phyloP scores from a whole-genome alignment of 2,797 vertebrate species.

The Xiphorhynchus erythropygius region DNA sequence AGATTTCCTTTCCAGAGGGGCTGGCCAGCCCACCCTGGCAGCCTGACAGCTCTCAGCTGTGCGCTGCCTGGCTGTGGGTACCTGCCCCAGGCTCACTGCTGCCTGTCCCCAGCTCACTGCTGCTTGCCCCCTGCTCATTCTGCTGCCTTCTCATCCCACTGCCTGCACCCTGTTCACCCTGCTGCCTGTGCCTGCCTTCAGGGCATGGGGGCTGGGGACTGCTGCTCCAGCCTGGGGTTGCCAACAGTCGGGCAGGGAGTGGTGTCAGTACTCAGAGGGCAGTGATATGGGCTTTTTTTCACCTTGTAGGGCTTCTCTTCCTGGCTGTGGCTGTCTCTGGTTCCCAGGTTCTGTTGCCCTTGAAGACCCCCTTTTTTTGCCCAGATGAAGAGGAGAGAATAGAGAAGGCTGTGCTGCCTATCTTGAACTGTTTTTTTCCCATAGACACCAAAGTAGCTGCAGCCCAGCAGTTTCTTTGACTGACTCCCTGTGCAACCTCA shows the following conservation, averaged over 20 bases:
- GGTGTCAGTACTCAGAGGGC: neutral
- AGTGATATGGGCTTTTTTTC: neutral
- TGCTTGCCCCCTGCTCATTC: neutral
- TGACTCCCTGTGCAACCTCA: neutral
- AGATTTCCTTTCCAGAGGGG: neutral
- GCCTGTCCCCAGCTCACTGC: rapidly evolving
- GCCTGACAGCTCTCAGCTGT: slow-evolving; percentile 16
- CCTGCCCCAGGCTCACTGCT: rapidly evolving
- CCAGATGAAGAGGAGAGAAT: neutral
- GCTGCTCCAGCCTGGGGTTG: neutral
- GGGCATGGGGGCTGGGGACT: neutral
- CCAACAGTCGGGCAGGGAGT: neutral
- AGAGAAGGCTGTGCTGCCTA: neutral
- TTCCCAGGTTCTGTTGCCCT: neutral
- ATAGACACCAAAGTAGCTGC: neutral
- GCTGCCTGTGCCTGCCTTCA: neutral
- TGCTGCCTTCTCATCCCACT: neutral
- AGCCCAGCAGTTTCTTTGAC: neutral
- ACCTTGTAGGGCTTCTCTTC: neutral
- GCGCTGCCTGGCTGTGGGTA: neutral
- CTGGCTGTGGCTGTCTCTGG: neutral
- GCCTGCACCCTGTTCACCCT: neutral
- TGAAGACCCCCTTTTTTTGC: neutral
- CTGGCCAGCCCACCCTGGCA: neutral
- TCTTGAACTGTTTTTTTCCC: neutral